Evolutionary conservation across 2,888 invertebrate species (phyloP), one percentile per base, ranked within the genome.

Genomic region (Esperia sulphurella): DNA sequence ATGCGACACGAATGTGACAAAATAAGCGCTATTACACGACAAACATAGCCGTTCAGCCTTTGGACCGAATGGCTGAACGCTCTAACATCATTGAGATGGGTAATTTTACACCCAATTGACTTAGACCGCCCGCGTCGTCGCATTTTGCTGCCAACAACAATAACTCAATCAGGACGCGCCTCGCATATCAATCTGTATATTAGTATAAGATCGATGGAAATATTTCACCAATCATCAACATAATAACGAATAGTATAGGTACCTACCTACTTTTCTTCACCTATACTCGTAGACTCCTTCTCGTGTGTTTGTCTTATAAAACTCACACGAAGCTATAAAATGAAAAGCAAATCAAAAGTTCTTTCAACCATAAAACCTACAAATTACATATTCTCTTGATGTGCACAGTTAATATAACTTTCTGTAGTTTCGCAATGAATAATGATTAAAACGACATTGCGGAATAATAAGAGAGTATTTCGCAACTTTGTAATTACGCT

Each of bases 1-100:
- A 73, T 75, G 63, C 68, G 71, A 79, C 72, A 68, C 67, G 75
- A 82, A 81, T 82, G 80, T 81, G 75, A 82, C 82, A 82, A 81
- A 82, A 83, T 83, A 83, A 79, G 70, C 72, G 72, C 68, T 62
- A 75, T 80, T 75, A 81, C 68, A 65, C 70, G 70, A 73, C 76
- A 78, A 79, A 82, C 75, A 69, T 71, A 60, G 61, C 68, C 54
- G 61, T 58, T 63, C 57, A 60, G 59, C 59, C 67, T 63, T 66
- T 62, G 55, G 59, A 52, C 55, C 56, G 56, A 45, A 53, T 54
- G 51, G 46, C 53, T 57, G 43, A 45, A 42, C 49, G 49, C 46
- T 54, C 43, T 54, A 50, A 53, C 49, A 53, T 58, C 52, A 59
- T 58, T 57, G 57, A 56, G 59, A 62, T 50, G 59, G 59, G 58